These are phyloP conservation scores for Trididemnum nubilum DNA, from an alignment of 23 tunicate genomes.

Conservation along the genomic window DNA sequence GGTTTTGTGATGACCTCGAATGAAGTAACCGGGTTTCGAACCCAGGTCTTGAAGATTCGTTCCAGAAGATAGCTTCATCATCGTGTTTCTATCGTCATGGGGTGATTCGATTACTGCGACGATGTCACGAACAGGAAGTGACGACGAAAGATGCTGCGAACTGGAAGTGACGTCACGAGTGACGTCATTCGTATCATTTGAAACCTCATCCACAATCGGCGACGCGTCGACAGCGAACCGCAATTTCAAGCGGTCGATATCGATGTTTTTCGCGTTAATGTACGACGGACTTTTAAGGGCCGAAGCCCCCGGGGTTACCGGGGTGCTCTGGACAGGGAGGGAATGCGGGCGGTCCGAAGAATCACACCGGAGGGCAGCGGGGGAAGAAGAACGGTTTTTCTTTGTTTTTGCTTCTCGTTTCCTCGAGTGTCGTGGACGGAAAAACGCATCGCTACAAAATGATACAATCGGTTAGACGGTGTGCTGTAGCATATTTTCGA, in stretches of 20 bases:
- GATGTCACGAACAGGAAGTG: constrained; percentile 49
- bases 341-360: neutral
- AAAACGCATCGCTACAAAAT: too few species aligned
- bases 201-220: neutral
- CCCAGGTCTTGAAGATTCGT: neutral
- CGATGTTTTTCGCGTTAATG: constrained; percentile 23
- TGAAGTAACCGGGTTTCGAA: neutral
- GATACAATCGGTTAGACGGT: too few species aligned
- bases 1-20: constrained; percentile 57
- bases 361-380: neutral
- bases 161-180: neutral
- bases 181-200: neutral
- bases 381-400: neutral
- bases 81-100: neutral
- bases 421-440: neutral
- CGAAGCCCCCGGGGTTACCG: neutral
- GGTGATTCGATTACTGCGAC: constrained; percentile 61
- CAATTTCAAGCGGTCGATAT: constrained; percentile 32
- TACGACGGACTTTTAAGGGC: constrained; percentile 45
- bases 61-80: neutral
- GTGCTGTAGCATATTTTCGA: too few species aligned
- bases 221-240: constrained; percentile 3
- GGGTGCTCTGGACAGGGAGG: neutral
- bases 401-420: neutral
- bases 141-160: neutral